phyloP scores from a whole-genome alignment of 2,888 invertebrate species.

The Buathra laborator region DNA sequence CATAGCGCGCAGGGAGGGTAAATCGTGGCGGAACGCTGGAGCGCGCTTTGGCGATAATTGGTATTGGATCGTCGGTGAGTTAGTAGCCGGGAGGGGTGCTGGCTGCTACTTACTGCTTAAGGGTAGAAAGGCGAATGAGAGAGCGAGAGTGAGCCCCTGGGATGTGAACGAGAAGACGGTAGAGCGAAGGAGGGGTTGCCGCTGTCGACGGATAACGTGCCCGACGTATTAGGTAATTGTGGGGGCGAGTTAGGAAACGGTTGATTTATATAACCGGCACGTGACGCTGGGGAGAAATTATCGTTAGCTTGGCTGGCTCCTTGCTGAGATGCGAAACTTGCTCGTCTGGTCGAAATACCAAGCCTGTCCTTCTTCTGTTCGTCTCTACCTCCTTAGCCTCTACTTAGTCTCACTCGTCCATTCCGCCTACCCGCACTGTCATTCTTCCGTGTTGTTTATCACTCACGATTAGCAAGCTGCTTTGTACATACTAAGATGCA shows the following conservation, averaged over 20 bases:
- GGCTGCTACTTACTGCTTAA: slow-evolving; percentile 45
- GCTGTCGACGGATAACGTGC: slow-evolving; percentile 78
- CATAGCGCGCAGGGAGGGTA: slow-evolving; percentile 43
- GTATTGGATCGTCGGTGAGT: slow-evolving; percentile 75
- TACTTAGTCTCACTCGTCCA: slow-evolving; percentile 2
- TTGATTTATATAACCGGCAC: slow-evolving; percentile 83
- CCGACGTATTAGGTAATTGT: slow-evolving; percentile 82
- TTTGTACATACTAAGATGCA: not conserved
- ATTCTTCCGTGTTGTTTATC: not conserved
- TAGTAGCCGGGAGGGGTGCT: slow-evolving; percentile 70
- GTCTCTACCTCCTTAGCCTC: slow-evolving; percentile 15
- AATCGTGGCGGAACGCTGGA: slow-evolving; percentile 62
- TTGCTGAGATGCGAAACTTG: slow-evolving; percentile 41
- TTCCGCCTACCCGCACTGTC: not conserved
- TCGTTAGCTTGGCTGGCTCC: slow-evolving; percentile 77
- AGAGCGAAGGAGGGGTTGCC: slow-evolving; percentile 62
- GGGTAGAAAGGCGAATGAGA: slow-evolving; percentile 58
- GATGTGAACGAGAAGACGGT: slow-evolving; percentile 45
- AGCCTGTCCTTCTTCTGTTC: slow-evolving; percentile 31
- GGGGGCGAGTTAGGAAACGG: slow-evolving; percentile 76
- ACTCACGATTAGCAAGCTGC: not conserved
- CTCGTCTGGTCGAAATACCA: slow-evolving; percentile 27
- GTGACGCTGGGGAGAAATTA: slow-evolving; percentile 82
- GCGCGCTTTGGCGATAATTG: slow-evolving; percentile 74
- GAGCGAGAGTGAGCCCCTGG: slow-evolving; percentile 32